Conservation (phyloP, 2,113 vertebrate genomes). For the Lepus timidus region DNA sequence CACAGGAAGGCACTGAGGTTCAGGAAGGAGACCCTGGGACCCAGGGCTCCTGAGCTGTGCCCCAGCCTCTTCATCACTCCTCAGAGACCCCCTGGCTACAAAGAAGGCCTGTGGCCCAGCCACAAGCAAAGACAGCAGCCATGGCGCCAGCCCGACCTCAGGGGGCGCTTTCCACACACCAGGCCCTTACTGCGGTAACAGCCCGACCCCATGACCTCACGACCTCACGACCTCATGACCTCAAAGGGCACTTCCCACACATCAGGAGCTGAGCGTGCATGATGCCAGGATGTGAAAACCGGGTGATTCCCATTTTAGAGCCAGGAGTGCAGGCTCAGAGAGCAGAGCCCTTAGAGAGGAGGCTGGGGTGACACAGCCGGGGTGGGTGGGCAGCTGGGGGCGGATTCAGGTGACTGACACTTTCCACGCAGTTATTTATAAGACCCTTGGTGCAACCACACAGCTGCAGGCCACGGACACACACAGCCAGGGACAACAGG, state of each 20-base stretch:
- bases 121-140: background rate
- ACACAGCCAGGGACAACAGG: too few relatives aligned
- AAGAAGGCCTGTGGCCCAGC: background rate
- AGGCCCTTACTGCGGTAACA: background rate
- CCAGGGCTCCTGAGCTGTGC: background rate
- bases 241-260: too few relatives aligned
- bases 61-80: background rate
- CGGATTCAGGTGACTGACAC: background rate
- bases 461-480: background rate
- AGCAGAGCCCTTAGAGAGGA: background rate
- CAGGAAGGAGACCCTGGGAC: background rate
- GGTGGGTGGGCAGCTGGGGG: too few relatives aligned
- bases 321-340: background rate
- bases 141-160: background rate
- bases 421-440: background rate
- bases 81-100: background rate
- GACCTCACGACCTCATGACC: too few relatives aligned
- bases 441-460: background rate
- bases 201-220: too few relatives aligned
- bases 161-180: too few relatives aligned
- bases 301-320: background rate
- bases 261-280: background rate
- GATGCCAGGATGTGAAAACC: background rate
- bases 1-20: background rate
- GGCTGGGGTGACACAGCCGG: background rate